Evolutionary conservation across 2,888 invertebrate genomes (phyloP).

Genomic region (Andrena dorsata): DNA sequence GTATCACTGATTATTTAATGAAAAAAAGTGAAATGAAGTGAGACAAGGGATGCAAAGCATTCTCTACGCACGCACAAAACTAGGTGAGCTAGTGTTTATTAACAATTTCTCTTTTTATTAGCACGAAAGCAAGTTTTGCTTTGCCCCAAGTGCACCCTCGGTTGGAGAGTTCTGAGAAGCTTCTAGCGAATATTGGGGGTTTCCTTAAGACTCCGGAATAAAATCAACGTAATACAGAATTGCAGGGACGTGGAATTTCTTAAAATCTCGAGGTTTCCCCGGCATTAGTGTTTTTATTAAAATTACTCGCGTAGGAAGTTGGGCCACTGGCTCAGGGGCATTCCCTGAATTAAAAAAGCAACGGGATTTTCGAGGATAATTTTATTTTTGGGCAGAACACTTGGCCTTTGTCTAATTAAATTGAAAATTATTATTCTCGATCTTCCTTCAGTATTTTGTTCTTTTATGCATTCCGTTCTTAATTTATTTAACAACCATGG

Average conservation of each 20-base stretch:
- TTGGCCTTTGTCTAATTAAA: conserved; percentile 25
- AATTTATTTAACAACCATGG: no score
- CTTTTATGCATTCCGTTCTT: neutral
- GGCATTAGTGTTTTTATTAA: conserved; percentile 33
- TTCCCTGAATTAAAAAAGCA: neutral
- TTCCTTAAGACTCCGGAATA: neutral
- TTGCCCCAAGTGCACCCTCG: conserved; percentile 10
- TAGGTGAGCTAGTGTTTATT: conserved; percentile 25
- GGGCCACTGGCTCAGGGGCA: neutral
- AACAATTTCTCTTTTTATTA: conserved; percentile 13
- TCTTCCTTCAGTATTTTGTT: neutral
- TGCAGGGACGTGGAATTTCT: conserved; percentile 21
- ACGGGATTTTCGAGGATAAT: conserved; percentile 13
- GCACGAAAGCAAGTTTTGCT: neutral
- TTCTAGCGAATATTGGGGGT: conserved; percentile 8
- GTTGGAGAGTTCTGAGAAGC: neutral
- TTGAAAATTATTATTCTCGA: neutral
- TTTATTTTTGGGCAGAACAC: neutral
- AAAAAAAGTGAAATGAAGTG: neutral
- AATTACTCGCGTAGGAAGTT: conserved; percentile 42
- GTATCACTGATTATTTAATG: neutral
- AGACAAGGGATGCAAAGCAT: neutral
- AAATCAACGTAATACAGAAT: conserved; percentile 31
- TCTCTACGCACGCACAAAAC: neutral
- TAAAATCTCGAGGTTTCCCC: conserved; percentile 11